Evolutionary conservation across 2,888 invertebrate genomes (phyloP), one percentile per base, ranked within the genome.

Genomic region (Brachyopa scutellaris): DNA sequence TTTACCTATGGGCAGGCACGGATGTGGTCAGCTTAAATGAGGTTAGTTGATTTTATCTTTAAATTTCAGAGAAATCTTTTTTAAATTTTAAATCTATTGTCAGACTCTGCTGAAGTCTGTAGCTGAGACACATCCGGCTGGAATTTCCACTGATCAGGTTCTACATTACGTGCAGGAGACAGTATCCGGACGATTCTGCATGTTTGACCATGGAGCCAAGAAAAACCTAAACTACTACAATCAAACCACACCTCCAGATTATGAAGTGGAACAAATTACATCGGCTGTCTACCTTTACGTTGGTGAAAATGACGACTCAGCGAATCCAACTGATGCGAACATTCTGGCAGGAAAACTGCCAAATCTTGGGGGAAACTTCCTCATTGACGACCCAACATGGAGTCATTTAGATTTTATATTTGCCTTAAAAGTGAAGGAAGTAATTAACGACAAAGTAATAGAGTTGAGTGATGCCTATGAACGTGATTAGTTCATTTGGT

Each of bases 121-220:
- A 7, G 86, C 85, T 0, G 88, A 88, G 69, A 88, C 88, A 0
- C 89, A 88, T 85, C 89, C 88, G 0, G 88, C 89, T 17, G 88
- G 88, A 1, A 85, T 88, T n/a, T 88, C 88, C 2, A 85, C 87
- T 2, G 87, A 88, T 33, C 88, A 88, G 64, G 85, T 85, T 7
- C 88, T 88, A 21, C 88, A 88, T 36, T 88, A 77, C 49, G 82
- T 88, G 0, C 88, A 88, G 47, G 85, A 85, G 2, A 73, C 85
- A 9, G 84, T 84, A 0, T 85, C 87, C 0, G 86, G 86, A 17
- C 85, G 85, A 0, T 88, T 88, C 67, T 83, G 88, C 2, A 84
- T 47, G 6, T 88, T 87, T 45, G 88, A 88, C 53, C 85, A 86
- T 84, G 88, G 88, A 0, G 7, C 42, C 0, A 84, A 85, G 29